These are phyloP conservation scores for Gorsachius magnificus DNA, from an alignment of 2,797 vertebrate species.

Conservation along the genomic window DNA sequence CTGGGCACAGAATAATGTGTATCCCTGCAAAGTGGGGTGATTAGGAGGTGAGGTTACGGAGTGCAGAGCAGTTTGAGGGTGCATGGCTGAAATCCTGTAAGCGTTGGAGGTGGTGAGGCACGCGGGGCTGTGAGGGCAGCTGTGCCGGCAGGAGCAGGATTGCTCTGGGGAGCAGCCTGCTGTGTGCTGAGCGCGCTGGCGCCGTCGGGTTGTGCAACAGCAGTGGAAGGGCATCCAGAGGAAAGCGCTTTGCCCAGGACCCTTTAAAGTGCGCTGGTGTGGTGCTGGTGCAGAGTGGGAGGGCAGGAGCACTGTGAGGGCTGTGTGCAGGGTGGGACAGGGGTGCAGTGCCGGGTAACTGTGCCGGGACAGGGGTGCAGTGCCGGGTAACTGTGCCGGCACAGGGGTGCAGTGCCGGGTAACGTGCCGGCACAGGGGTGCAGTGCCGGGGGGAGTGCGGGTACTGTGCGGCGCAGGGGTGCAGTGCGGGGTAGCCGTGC, in stretches of 20 bases:
- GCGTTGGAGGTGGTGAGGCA: neutral
- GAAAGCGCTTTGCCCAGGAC: accelerated
- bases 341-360: no score
- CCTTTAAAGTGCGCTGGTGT: accelerated
- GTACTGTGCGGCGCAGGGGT: no score
- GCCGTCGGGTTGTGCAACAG: neutral
- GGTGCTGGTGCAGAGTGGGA: neutral
- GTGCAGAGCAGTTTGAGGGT: neutral
- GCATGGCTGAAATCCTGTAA: neutral
- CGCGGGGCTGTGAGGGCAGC: neutral
- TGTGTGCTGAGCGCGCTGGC: neutral
- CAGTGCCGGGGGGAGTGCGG: no score
- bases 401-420: neutral
- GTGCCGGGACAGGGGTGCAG: no score
- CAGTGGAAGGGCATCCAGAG: neutral
- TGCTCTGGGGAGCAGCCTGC: neutral
- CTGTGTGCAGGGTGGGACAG: neutral
- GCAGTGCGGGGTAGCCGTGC: neutral
- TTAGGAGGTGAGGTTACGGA: neutral
- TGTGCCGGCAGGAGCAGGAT: neutral
- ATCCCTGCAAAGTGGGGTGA: neutral
- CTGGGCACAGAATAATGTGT: neutral
- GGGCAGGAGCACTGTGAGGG: neutral
- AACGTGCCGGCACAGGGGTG: neutral
- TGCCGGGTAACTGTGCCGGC: no score